Evolutionary conservation across 1,140 invertebrate genomes (phyloP), one percentile per base, ranked within the genome.

Genomic region (Asobara japonica): DNA sequence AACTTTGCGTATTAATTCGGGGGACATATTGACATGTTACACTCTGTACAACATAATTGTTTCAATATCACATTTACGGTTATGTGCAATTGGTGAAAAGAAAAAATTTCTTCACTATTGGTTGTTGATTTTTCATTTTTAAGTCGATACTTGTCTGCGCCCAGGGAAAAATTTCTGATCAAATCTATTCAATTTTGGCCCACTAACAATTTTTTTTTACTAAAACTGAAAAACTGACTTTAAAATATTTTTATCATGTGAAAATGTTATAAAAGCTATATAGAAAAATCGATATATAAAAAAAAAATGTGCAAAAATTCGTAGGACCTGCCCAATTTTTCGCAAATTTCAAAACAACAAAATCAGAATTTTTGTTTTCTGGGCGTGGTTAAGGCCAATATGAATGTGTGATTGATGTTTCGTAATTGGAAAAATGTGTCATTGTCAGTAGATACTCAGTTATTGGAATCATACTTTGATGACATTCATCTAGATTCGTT

Each of bases 11-110:
- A 18, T 62, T 31, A 2, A 30, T 25, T 62, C 25, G 13, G 29
- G n/a, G 27, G 29, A 60, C 20, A 60, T 51, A 51, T 60, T 60
- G 60, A 62, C 29, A 56, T 72, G 62, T 20, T 72, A 64, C 51
- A 56, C n/a, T 56, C 33, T 51, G 65, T 60, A 66, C 31, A 61
- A 36, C 36, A 25, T 65, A 65, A 36, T 22, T 13, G 48, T 72
- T 18, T 65, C 22, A 61, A 30, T 25, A 20, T 56, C 10, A 22
- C 11, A 56, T 25, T 56, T 13, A 56, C 13, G 20, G 4, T 51
- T 10, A 56, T 56, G 51, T 56, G 51, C 51, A 56, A 56, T 56
- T 56, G 51, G 22, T 22, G 22, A 56, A 27, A 56, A 3, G 51
- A 45, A 45, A 45, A 3, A 45, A 16, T 45, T 45, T 45, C 41